Evolutionary conservation across 2,113 vertebrate species (phyloP).

Genomic region (Nannospalax galili): DNA sequence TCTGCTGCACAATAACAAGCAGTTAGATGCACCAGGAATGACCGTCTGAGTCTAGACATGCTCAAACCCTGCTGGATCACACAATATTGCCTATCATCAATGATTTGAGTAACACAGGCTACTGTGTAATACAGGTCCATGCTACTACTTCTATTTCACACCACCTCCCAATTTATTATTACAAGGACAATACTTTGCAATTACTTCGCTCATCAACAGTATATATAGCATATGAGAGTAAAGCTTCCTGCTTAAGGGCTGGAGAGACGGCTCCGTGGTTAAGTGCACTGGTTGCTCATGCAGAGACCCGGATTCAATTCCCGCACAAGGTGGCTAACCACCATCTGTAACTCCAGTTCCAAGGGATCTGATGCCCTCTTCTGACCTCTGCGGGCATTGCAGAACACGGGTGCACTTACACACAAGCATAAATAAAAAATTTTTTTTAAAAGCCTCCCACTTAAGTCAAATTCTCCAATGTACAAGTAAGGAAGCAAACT

Average conservation of each 20-base stretch:
- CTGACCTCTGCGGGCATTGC: too few relatives aligned
- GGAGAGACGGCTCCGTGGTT: too few relatives aligned
- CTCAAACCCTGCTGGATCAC: neutral
- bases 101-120: neutral
- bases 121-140: neutral
- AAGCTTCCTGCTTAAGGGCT: neutral
- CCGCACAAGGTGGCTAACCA: too few relatives aligned
- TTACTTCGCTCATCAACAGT: neutral
- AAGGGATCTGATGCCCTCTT: too few relatives aligned
- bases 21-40: neutral
- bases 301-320: too few relatives aligned
- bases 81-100: neutral
- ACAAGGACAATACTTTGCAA: neutral
- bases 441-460: too few relatives aligned
- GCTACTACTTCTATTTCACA: neutral
- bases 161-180: neutral
- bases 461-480: neutral
- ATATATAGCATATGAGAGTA: neutral
- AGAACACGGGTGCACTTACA: too few relatives aligned
- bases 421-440: too few relatives aligned
- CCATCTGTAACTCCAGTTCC: too few relatives aligned
- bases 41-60: neutral
- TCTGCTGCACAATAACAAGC: slow-evolving; percentile 34
- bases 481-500: neutral
- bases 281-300: too few relatives aligned